phyloP scores from a whole-genome alignment of 2,888 invertebrate genomes.

The Clunio marinus region DNA sequence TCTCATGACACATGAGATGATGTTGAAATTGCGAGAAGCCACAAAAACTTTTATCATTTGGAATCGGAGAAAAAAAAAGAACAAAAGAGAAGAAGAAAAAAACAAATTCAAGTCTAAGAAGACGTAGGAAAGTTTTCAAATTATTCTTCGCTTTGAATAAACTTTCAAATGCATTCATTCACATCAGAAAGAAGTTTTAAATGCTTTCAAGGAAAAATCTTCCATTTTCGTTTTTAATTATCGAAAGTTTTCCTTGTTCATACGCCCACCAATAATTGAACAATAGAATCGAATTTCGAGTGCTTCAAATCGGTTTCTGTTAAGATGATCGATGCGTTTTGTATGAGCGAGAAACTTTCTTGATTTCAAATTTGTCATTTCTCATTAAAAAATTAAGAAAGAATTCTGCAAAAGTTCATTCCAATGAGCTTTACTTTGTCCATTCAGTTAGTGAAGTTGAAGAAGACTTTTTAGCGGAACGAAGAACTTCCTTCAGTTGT shows the following conservation, averaged over 20 bases:
- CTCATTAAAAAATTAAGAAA: not conserved
- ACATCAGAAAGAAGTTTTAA: too few species aligned
- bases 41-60: not conserved
- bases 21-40: not conserved
- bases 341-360: not conserved
- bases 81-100: not conserved
- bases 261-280: not conserved
- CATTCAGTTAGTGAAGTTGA: not conserved
- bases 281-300: not conserved
- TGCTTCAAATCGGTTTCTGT: too few species aligned
- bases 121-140: not conserved
- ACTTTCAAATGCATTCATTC: too few species aligned
- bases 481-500: not conserved
- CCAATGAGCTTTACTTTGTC: too few species aligned
- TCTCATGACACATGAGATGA: not conserved
- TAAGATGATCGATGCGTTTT: conserved; percentile 14
- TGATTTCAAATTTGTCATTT: not conserved
- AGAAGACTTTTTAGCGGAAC: conserved; percentile 7
- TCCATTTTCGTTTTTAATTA: too few species aligned
- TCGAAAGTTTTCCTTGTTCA: not conserved
- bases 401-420: too few species aligned
- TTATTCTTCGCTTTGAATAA: not conserved
- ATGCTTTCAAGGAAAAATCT: too few species aligned
- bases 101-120: too few species aligned
- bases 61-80: too few species aligned